Conservation (phyloP, 2,888 invertebrate species). For the Xanthia togata region DNA sequence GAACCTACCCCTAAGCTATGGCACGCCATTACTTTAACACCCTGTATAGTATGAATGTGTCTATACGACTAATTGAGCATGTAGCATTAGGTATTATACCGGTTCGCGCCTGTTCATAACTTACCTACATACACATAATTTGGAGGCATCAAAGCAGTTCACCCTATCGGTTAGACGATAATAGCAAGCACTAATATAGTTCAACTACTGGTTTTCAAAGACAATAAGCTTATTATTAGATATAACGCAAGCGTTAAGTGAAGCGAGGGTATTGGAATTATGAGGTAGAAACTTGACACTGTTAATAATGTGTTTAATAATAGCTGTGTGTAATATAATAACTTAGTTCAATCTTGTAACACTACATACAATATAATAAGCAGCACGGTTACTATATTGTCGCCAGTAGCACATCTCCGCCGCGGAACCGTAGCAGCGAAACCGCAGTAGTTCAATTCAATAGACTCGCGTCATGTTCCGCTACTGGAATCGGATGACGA, state of each 20-base stretch:
- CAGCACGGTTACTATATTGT: too few relatives aligned
- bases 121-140: neutral
- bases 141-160: neutral
- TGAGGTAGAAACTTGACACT: constrained; percentile 14
- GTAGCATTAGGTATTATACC: neutral
- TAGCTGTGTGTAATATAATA: too few relatives aligned
- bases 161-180: neutral
- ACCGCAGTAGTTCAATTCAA: too few relatives aligned
- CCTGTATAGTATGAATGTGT: too few relatives aligned
- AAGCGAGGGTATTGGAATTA: constrained; percentile 10
- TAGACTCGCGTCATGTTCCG: too few relatives aligned
- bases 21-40: too few relatives aligned
- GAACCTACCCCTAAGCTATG: too few relatives aligned
- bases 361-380: too few relatives aligned
- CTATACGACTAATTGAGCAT: neutral
- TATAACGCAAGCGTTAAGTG: constrained; percentile 11
- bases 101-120: neutral
- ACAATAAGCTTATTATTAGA: constrained; percentile 4
- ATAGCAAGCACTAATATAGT: constrained; percentile 5
- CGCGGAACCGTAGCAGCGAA: too few relatives aligned
- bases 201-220: constrained; percentile 1
- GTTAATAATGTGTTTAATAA: constrained; percentile 22
- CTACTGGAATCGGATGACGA: too few relatives aligned
- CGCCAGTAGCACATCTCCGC: too few relatives aligned
- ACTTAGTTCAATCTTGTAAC: too few relatives aligned